Percentiles rank a stretch among this genome's conserved stretches.
Conservation (phyloP, 2,113 vertebrate species). For the Rhabdornis inornatus region DNA sequence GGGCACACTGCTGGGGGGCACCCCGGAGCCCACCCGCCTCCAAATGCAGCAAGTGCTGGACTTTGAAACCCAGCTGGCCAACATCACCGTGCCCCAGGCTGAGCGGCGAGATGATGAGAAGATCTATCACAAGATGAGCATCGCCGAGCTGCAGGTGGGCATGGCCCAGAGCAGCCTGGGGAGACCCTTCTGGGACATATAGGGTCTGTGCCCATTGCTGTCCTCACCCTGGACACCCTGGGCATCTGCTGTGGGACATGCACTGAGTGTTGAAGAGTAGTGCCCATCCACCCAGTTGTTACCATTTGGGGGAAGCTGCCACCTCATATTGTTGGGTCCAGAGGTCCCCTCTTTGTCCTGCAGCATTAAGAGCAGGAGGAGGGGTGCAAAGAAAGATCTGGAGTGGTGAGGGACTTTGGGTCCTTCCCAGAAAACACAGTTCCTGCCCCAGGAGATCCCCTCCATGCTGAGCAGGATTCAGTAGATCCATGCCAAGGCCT, state of each 20-base stretch:
- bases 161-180: accelerated
- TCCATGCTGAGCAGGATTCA: background rate
- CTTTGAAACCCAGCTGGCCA: conserved; percentile 87
- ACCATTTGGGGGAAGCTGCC: background rate
- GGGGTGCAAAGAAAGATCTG: background rate
- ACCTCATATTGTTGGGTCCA: accelerated
- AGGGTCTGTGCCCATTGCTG: accelerated
- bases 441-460: background rate
- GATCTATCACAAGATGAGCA: conserved; percentile 93
- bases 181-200: background rate
- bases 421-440: background rate
- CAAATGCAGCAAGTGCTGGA: conserved; percentile 94
- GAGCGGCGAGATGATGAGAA: conserved; percentile 93
- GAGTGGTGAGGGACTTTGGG: background rate
- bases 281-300: background rate
- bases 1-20: conserved; percentile 85
- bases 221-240: background rate
- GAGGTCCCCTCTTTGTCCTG: background rate
- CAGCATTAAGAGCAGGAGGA: background rate
- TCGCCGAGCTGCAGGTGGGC: conserved; percentile 88
- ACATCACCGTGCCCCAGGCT: conserved; percentile 93
- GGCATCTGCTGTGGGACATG: background rate
- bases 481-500: background rate
- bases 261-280: background rate
- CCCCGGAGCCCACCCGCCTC: conserved; percentile 66